Evolutionary conservation across 2,888 invertebrate genomes (phyloP), one percentile per base, ranked within the genome.

Genomic region (Polydrusus tereticollis): DNA sequence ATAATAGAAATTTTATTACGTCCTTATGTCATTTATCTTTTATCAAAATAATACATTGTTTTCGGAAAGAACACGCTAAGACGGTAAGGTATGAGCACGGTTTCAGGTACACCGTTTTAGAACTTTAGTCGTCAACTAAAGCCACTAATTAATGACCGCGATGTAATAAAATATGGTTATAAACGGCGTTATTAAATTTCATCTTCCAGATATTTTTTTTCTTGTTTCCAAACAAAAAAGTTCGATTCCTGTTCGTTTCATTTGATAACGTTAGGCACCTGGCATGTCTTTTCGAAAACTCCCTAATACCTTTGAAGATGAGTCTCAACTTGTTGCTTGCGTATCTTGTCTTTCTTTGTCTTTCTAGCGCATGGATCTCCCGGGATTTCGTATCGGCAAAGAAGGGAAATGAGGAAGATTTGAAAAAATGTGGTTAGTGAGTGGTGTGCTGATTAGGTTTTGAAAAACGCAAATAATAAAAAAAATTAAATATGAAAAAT

Each of bases 1-100:
- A 71, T 74, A 74, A 74, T 72, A 75, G 75, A 75, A 75, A 70
- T 75, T 75, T 75, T 75, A 75, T 72, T 69, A 68, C 66, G 71
- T 67, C 63, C 67, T 69, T 67, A 66, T 63, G 67, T 69, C 72
- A 67, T 75, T 75, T 75, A 75, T 75, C 69, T 75, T 75, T 75
- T 72, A 73, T 72, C 72, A 72, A 71, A 70, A 68, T 71, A 74
- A 74, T 57, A 71, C 60, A 60, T 20, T 29, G 33, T 69, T 57
- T 69, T 69, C 60, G 65, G 47, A 52, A 36, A 50, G 14, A 47
- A 16, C 23, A 26, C 70, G 65, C 29, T 45, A 64, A 38, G 21
- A n/a, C 29, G 10, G 20, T 16, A 41, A 41, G 18, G 26, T 43
- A 43, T 23, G 16, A 26, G 0, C 14, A 58, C 1, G 50, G 0